Conservation (phyloP, 1,140 invertebrate genomes). For the Venturia canescens region DNA sequence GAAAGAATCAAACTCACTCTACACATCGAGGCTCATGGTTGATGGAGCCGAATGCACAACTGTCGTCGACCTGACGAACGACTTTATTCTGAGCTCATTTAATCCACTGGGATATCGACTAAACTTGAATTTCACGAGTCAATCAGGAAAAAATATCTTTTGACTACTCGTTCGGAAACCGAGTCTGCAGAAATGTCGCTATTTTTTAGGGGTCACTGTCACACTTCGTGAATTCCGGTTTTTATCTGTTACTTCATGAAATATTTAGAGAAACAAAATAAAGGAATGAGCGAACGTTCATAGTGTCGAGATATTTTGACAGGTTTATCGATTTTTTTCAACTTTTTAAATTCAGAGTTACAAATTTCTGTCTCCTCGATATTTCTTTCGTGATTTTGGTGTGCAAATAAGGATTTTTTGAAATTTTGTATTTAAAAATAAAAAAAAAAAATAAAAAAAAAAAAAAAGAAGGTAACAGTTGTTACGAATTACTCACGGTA, state of each 20-base stretch:
- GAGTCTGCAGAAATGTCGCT: neutral
- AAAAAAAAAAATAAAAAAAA: neutral
- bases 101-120: no score
- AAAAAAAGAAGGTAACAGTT: neutral
- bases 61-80: constrained; percentile 7
- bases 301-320: neutral
- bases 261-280: neutral
- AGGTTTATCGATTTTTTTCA: no score
- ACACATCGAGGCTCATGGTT: no score
- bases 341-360: no score
- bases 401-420: neutral
- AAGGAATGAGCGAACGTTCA: neutral
- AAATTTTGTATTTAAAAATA: neutral
- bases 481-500: constrained; percentile 13
- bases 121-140: neutral
- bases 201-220: constrained; percentile 23
- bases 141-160: constrained; percentile 3
- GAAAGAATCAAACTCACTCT: no score
- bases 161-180: neutral
- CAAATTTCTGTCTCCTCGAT: no score
- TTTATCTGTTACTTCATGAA: neutral
- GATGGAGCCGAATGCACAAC: no score
- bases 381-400: no score
- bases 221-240: constrained; percentile 24
- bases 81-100: neutral